phyloP scores from a whole-genome alignment of 1,140 invertebrate species.

The Zaprionus inermis region DNA sequence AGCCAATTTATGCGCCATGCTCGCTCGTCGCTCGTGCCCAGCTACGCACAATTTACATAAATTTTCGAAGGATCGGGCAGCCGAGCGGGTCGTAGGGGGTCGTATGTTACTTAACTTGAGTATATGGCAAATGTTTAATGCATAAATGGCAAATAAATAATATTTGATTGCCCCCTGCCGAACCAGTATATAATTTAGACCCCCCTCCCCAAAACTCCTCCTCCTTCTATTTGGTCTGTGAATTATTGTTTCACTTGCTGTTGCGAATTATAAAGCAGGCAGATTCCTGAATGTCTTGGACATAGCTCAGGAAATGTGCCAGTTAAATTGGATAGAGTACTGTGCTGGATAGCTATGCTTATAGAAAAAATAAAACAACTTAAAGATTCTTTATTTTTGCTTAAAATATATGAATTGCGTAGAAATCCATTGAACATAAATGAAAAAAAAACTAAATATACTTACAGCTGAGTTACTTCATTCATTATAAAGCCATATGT shows the following conservation, averaged over 20 bases:
- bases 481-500: no score
- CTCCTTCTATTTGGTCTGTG: constrained; percentile 35
- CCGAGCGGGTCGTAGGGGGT: not conserved
- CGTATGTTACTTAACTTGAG: constrained; percentile 46
- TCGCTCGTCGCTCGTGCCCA: constrained; percentile 38
- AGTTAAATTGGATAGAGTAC: not conserved
- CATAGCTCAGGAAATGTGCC: not conserved
- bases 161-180: constrained; percentile 70
- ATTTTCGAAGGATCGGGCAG: constrained; percentile 41
- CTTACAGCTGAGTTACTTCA: no score
- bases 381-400: no score
- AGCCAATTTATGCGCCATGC: constrained; percentile 78
- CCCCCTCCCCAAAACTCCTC: constrained; percentile 31
- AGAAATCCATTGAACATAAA: no score
- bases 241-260: constrained; percentile 70
- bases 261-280: constrained; percentile 34
- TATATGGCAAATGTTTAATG: constrained; percentile 66
- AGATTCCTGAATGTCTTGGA: not conserved
- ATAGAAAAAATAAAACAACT: not conserved
- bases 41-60: constrained; percentile 76
- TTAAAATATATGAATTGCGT: no score
- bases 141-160: constrained; percentile 80
- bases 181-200: constrained; percentile 45
- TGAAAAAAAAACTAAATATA: no score
- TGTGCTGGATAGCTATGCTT: not conserved